Evolutionary conservation across 2,113 vertebrate species (phyloP).

Genomic region (Ariopsis seemanni): DNA sequence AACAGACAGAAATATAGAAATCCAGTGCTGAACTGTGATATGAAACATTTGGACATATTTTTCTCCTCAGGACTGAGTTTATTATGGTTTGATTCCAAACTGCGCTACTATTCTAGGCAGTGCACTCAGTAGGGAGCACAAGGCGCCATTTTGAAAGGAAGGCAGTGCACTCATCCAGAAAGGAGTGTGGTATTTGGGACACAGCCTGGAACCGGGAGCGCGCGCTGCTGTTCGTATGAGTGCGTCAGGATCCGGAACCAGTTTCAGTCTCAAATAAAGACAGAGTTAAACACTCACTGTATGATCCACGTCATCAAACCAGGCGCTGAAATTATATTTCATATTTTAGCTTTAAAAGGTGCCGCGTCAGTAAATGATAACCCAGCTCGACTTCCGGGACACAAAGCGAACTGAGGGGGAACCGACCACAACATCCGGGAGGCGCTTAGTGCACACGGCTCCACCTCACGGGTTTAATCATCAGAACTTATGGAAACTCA

Average conservation of each 20-base stretch:
- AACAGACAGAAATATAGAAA: not conserved
- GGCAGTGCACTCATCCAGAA: not conserved
- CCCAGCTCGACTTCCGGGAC: conserved; percentile 3
- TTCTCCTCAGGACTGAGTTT: not conserved
- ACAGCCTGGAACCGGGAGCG: not conserved
- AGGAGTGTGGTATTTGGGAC: not conserved
- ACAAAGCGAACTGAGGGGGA: not conserved
- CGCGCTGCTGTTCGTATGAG: too few relatives aligned
- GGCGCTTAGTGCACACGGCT: too few relatives aligned
- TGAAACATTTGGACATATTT: not conserved
- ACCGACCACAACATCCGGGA: not conserved
- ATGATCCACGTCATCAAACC: not conserved
- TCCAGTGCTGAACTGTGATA: not conserved
- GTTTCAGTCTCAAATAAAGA: not conserved
- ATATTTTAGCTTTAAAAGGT: too few relatives aligned
- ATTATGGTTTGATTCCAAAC: not conserved
- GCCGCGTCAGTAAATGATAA: not conserved
- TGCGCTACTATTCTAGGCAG: not conserved
- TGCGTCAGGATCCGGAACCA: fast-evolving
- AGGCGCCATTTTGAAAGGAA: not conserved
- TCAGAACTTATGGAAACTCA: too few relatives aligned
- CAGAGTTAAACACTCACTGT: not conserved
- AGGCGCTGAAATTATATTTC: too few relatives aligned
- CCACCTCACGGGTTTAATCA: too few relatives aligned
- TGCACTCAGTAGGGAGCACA: not conserved